A percentile compares a stretch with the other conserved stretches of the same genome.
Evolutionary conservation across 1,140 invertebrate genomes (phyloP).

Genomic region (Saccostrea glomerata): DNA sequence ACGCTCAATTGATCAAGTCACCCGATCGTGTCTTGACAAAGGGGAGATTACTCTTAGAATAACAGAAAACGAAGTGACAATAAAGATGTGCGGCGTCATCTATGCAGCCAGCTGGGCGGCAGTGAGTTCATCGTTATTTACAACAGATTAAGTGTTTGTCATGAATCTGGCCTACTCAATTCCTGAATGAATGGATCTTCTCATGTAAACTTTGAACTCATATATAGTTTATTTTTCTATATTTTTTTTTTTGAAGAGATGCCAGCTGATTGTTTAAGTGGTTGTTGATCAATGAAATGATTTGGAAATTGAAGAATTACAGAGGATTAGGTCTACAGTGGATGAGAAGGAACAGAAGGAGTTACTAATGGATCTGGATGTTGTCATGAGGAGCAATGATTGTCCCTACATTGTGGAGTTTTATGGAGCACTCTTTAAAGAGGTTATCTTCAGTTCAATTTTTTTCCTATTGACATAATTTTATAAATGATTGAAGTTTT

Average conservation of each 20-base stretch:
- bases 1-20: constrained; percentile 23
- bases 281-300: constrained; percentile 11
- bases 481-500: no score
- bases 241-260: background rate
- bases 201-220: background rate
- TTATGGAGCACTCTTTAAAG: constrained; percentile 98
- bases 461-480: no score
- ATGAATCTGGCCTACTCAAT: constrained; percentile 17
- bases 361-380: constrained; percentile 97
- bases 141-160: constrained; percentile 9
- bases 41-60: background rate
- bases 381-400: constrained; percentile 97
- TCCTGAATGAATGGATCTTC: background rate
- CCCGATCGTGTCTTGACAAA: constrained; percentile 3
- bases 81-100: background rate
- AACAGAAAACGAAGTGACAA: background rate
- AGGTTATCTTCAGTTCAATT: constrained; percentile 81
- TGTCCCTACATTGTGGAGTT: constrained; percentile 98
- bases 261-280: constrained; percentile 2
- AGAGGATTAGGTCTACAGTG: constrained; percentile 89
- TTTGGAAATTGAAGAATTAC: constrained; percentile 31
- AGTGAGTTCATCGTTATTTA: background rate
- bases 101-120: constrained; percentile 31
- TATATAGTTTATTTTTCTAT: constrained; percentile 36
- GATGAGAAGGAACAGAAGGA: constrained; percentile 97